phyloP scores from a whole-genome alignment of 2,888 invertebrate species.

The Drosophila vallismaia region DNA sequence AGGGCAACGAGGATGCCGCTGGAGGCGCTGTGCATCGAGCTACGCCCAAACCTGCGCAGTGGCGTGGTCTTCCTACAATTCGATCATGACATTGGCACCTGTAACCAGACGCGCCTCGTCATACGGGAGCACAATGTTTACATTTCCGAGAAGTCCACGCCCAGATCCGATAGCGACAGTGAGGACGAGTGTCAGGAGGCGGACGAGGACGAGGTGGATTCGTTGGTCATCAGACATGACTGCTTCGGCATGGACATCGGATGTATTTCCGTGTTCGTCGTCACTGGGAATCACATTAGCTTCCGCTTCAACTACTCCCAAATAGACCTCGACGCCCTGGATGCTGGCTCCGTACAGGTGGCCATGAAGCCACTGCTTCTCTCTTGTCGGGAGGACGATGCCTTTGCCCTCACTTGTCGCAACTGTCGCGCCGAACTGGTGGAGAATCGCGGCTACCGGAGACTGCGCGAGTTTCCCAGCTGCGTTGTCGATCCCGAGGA shows the following conservation, averaged over 20 bases:
- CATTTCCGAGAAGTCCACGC: conserved; percentile 37
- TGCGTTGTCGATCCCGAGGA: conserved; percentile 80
- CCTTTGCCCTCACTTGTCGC: conserved; percentile 60
- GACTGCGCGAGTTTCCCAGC: conserved; percentile 80
- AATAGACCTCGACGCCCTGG: conserved; percentile 45
- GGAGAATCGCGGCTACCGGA: conserved; percentile 43
- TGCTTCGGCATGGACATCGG: conserved; percentile 70
- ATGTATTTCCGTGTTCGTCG: conserved; percentile 69
- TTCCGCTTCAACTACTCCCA: conserved; percentile 76
- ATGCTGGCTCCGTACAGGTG: conserved; percentile 22
- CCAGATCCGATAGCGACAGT: conserved; percentile 15
- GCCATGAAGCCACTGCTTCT: conserved; percentile 47
- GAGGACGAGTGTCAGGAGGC: conserved; percentile 10
- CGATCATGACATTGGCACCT: conserved; percentile 59
- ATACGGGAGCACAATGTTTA: conserved; percentile 58
- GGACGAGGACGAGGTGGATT: conserved; percentile 38
- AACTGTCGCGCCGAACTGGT: conserved; percentile 65
- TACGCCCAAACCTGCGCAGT: conserved; percentile 80
- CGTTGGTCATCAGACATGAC: conserved; percentile 53
- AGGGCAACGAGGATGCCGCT: conserved; percentile 64
- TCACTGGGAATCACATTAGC: conserved; percentile 67
- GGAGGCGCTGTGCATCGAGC: conserved; percentile 73
- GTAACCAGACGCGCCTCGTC: conserved; percentile 40
- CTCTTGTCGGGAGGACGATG: conserved; percentile 39
- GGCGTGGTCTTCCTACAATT: conserved; percentile 79